A percentile compares a stretch with the other conserved stretches of the same genome.
Conservation (phyloP, 1,140 invertebrate species). For the Heliconius hewitsoni region DNA sequence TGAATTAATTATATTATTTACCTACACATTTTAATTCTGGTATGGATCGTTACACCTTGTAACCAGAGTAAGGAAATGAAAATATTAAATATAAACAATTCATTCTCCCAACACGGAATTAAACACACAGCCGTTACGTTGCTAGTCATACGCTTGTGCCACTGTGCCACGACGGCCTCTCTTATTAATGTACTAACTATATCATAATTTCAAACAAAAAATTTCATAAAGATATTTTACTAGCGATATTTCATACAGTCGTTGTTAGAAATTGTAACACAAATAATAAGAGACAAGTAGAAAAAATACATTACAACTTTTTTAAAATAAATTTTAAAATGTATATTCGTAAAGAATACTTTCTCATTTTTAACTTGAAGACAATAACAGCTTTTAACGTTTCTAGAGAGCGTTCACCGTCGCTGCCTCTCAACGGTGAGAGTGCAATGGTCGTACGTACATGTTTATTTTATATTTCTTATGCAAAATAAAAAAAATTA, state of each 20-base stretch:
- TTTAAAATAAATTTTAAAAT: neutral
- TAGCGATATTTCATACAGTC: neutral
- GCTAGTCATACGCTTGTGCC: too few relatives aligned
- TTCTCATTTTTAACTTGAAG: slow-evolving; percentile 14
- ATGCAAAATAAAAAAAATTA: slow-evolving; percentile 12
- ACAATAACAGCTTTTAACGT: slow-evolving; percentile 27
- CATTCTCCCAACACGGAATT: too few relatives aligned
- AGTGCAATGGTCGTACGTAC: slow-evolving; percentile 19
- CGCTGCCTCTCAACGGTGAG: slow-evolving; percentile 19
- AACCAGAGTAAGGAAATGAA: too few relatives aligned
- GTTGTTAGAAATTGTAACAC: neutral
- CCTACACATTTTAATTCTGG: too few relatives aligned
- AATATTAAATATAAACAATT: too few relatives aligned
- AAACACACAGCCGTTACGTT: too few relatives aligned
- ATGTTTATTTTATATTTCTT: slow-evolving; percentile 25
- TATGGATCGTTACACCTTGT: too few relatives aligned
- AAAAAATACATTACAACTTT: neutral
- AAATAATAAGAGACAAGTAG: neutral
- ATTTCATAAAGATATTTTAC: neutral
- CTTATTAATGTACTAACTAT: too few relatives aligned
- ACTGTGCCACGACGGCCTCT: too few relatives aligned
- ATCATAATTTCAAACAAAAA: neutral
- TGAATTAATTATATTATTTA: too few relatives aligned
- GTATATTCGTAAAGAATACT: slow-evolving; percentile 4
- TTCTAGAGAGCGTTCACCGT: slow-evolving; percentile 25